A percentile compares a stretch with the other conserved stretches of the same genome.
Conservation (phyloP, 1,140 invertebrate genomes). For the Ceratosolen solmsi region DNA sequence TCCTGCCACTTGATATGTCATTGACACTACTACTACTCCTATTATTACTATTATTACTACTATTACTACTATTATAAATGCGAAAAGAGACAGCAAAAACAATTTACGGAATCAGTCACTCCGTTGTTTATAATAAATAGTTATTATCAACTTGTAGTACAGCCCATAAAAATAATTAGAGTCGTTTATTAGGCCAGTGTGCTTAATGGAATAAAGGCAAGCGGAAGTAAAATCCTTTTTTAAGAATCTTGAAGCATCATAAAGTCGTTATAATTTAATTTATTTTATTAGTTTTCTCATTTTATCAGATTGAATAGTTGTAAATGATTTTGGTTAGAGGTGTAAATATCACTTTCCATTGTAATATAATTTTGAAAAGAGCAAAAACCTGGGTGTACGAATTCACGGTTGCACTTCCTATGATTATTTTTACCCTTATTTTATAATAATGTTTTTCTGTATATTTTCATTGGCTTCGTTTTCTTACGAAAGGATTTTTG, state of each 20-base stretch:
- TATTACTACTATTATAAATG: conserved; percentile 49
- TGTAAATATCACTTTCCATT: conserved; percentile 41
- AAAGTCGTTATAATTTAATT: conserved; percentile 15
- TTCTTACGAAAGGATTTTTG: conserved; percentile 51
- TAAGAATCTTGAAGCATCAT: conserved; percentile 44
- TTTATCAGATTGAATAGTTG: not conserved
- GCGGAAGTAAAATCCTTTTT: conserved; percentile 51
- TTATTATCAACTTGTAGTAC: conserved; percentile 51
- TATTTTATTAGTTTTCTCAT: conserved; percentile 23
- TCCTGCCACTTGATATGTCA: conserved; percentile 62
- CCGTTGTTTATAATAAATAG: conserved; percentile 53
- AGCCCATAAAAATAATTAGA: conserved; percentile 49
- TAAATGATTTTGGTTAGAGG: conserved; percentile 3
- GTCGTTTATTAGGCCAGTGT: conserved; percentile 50
- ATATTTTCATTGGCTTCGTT: conserved; percentile 3
- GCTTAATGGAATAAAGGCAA: conserved; percentile 51
- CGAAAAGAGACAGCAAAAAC: conserved; percentile 41
- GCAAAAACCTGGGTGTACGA: conserved; percentile 12
- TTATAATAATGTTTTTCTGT: conserved; percentile 22
- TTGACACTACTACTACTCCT: conserved; percentile 33
- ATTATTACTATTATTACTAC: conserved; percentile 14
- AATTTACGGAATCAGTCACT: conserved; percentile 47
- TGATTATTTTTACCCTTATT: not conserved
- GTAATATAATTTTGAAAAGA: conserved; percentile 7
- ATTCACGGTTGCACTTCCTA: conserved; percentile 27